phyloP scores from a whole-genome alignment of 2,888 invertebrate species.

The Colostygia pectinataria region DNA sequence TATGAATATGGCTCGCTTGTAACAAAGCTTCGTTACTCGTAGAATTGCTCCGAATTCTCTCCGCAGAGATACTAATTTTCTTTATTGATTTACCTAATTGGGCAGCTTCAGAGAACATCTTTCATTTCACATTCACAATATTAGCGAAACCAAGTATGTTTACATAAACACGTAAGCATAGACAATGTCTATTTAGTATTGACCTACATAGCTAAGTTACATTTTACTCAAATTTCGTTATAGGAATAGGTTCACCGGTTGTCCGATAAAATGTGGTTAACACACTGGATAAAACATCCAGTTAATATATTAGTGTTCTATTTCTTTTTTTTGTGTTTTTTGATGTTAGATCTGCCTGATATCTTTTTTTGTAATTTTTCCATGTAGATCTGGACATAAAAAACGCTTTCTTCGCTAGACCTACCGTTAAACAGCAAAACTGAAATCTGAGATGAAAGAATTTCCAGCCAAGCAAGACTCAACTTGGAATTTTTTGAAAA shows the following conservation, averaged over 20 bases:
- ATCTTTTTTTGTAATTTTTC: not conserved
- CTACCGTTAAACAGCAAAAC: conserved; percentile 7
- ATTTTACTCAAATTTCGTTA: conserved; percentile 54
- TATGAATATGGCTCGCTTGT: conserved; percentile 64
- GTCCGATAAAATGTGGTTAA: conserved; percentile 52
- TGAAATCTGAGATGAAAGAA: conserved; percentile 6
- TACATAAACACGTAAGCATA: conserved; percentile 22
- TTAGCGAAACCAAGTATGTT: conserved; percentile 24
- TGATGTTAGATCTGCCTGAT: not conserved
- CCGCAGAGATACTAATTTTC: conserved; percentile 46
- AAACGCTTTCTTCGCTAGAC: not conserved
- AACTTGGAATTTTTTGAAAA: conserved; percentile 22
- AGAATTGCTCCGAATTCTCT: conserved; percentile 55
- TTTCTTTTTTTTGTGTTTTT: not conserved
- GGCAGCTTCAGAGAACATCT: conserved; percentile 42
- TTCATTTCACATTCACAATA: conserved; percentile 26
- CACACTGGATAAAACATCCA: too few species aligned
- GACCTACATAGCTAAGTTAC: conserved; percentile 9
- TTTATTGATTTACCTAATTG: conserved; percentile 48
- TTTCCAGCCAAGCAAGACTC: conserved; percentile 16
- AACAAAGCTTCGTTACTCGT: conserved; percentile 69
- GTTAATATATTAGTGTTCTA: too few species aligned
- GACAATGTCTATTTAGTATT: conserved; percentile 27
- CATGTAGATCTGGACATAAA: not conserved
- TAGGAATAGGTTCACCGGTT: conserved; percentile 56